A percentile compares a stretch with the other conserved stretches of the same genome.
Evolutionary conservation across 2,888 invertebrate genomes (phyloP).

Genomic region (Idaea straminata): DNA sequence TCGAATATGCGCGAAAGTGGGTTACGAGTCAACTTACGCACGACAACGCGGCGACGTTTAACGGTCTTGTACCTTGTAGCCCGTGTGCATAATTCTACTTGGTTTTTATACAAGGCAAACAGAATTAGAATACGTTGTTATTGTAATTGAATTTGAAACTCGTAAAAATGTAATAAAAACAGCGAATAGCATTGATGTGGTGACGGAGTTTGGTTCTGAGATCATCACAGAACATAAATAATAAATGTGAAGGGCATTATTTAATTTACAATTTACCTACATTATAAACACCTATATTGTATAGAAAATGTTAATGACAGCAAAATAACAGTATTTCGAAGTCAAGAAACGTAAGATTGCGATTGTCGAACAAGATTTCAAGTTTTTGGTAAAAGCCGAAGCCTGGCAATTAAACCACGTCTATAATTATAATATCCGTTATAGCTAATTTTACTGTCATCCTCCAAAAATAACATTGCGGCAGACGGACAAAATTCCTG

Average conservation of each 20-base stretch:
- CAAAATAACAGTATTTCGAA: background rate
- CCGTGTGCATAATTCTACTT: conserved; percentile 18
- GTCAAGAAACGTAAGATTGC: background rate
- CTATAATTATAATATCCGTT: conserved; percentile 5
- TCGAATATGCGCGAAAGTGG: background rate
- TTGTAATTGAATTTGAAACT: conserved; percentile 25
- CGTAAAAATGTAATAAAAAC: conserved; percentile 19
- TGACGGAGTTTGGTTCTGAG: background rate
- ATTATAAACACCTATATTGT: background rate
- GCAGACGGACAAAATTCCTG: conserved; percentile 3
- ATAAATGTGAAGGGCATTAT: background rate
- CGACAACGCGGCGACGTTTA: background rate
- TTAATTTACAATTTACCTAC: background rate
- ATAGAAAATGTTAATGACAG: background rate
- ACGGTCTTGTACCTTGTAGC: background rate
- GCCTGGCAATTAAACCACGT: background rate
- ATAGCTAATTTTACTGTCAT: conserved; percentile 21
- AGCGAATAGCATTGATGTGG: conserved; percentile 9
- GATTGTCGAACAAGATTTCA: background rate
- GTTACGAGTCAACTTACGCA: background rate
- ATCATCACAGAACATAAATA: background rate
- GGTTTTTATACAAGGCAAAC: conserved; percentile 12
- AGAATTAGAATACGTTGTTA: conserved; percentile 23
- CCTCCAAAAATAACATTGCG: conserved; percentile 5
- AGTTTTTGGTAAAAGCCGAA: background rate